Evolutionary conservation across 1,140 invertebrate species (phyloP).

Genomic region (Drosophila baimaii): DNA sequence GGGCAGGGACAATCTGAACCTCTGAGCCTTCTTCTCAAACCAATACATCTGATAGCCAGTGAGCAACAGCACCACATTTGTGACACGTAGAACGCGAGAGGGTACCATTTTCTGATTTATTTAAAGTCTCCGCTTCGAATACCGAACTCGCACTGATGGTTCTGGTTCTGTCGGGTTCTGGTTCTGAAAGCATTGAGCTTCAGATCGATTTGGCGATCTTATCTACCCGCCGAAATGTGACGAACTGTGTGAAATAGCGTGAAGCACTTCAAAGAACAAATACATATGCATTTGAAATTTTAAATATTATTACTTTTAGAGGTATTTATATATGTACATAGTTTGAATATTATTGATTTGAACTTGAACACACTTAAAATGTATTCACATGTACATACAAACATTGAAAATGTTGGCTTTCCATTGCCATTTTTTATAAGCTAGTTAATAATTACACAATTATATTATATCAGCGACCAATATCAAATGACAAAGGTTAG

Average conservation of each 20-base stretch:
- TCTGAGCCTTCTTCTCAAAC: constrained; percentile 56
- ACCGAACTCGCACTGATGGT: constrained; percentile 22
- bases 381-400: not conserved
- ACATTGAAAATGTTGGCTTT: too few relatives aligned
- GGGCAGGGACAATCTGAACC: constrained; percentile 53
- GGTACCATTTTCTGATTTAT: constrained; percentile 52
- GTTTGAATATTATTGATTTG: not conserved
- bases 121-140: not conserved
- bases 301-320: not conserved
- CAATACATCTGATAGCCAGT: constrained; percentile 71
- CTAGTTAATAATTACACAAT: too few relatives aligned
- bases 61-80: constrained; percentile 61
- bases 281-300: not conserved
- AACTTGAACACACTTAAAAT: not conserved
- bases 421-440: too few relatives aligned
- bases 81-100: constrained; percentile 56
- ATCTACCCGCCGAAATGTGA: constrained; percentile 53
- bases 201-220: constrained; percentile 23
- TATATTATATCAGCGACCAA: too few relatives aligned
- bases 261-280: constrained; percentile 34
- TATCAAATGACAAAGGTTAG: too few relatives aligned
- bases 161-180: too few relatives aligned
- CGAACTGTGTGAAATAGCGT: constrained; percentile 17
- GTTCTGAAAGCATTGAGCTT: constrained; percentile 3
- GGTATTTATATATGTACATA: not conserved